These are phyloP conservation scores for Alcedo quadribrachys DNA, from an alignment of 2,797 vertebrate genomes.

Conservation along the genomic window DNA sequence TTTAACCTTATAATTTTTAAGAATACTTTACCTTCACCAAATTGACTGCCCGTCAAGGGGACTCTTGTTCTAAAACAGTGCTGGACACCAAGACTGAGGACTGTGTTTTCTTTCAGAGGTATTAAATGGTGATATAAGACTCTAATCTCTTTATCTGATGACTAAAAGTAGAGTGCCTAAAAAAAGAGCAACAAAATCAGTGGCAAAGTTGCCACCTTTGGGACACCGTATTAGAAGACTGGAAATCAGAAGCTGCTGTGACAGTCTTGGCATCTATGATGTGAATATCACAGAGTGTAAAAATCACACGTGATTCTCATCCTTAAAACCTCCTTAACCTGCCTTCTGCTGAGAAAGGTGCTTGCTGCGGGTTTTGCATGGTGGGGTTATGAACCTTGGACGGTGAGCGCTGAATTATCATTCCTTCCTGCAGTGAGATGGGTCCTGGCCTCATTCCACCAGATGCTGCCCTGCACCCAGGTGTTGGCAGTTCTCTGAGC, in stretches of 20 bases:
- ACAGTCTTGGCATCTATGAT: background rate
- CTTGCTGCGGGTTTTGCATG: background rate
- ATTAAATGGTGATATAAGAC: background rate
- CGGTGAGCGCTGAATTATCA: background rate
- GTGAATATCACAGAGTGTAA: background rate
- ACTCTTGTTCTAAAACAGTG: background rate
- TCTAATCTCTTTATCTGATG: conserved; percentile 15
- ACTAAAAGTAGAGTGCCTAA: conserved; percentile 13
- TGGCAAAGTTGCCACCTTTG: background rate
- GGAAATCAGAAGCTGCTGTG: background rate
- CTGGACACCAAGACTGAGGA: background rate
- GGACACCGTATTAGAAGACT: background rate
- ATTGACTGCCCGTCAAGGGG: background rate
- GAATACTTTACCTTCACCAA: background rate
- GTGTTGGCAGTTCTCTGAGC: background rate
- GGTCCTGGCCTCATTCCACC: background rate
- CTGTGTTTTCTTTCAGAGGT: background rate
- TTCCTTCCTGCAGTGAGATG: background rate
- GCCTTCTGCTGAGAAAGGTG: background rate
- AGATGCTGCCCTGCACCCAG: background rate
- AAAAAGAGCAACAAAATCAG: background rate
- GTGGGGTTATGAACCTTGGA: background rate
- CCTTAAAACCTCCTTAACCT: background rate
- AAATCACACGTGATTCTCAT: background rate
- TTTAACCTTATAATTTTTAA: background rate